Evolutionary conservation across 1,140 invertebrate genomes (phyloP), one percentile per base, ranked within the genome.

Genomic region (Stegodyphus mimosarum): DNA sequence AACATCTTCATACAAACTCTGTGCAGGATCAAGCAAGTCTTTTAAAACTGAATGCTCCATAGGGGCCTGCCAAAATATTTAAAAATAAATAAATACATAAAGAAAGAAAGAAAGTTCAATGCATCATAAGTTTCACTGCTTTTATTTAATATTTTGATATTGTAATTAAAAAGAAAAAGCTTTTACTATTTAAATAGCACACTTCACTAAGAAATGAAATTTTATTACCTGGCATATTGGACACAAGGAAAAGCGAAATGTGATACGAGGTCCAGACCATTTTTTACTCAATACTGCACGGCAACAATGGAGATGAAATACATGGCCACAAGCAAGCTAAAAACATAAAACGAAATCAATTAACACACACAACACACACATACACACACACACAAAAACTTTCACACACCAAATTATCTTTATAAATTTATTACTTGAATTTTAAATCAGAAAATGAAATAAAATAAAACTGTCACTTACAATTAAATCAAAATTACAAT

Each of bases 211-310:
- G 15, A 60, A 60, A 69, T 0, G 49, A 60, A n/a, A 72, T 51
- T 49, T n/a, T 11, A 7, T 60, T 76, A 96, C 95, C 93, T 99
- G 98, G 90, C 98, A 99, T 89, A 99, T 98, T 0, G 98, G 98
- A 91, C 98, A 99, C 51, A 95, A 92, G 5, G 97, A 95, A 90
- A 99, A 99, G 9, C 96, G 95, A 89, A 99, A 99, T 6, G 96
- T 97, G 60, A 99, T 99, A 83, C 98, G 92, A 6, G 97, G 97
- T 11, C 98, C 98, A 18, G 94, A 94, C 98, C 98, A 99, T 88
- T 94, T 93, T 88, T 95, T 96, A 86, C 94, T 92, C 64, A 99
- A 91, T 1, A 98, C 95, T 80, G 94, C 95, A 88, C 94, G 94
- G 88, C 95, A 96, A 91, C 98, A 99, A 88, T 98, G 96, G 66